Conservation (phyloP, 2,113 vertebrate genomes). For the Mastomys coucha region DNA sequence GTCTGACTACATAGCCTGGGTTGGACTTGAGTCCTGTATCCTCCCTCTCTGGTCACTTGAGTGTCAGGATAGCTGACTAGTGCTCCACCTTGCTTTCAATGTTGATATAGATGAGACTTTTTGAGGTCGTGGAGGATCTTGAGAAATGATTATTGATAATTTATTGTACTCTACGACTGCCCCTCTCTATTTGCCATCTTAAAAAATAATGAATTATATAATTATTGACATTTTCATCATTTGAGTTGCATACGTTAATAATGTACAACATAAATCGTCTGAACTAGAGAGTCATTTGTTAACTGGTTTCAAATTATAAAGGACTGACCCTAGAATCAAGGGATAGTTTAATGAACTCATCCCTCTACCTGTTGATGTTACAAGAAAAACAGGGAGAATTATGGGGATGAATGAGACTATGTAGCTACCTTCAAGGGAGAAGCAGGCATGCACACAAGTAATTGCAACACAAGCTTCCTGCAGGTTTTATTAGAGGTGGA, state of each 20-base stretch:
- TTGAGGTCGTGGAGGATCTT: neutral
- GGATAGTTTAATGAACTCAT: neutral
- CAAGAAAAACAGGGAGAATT: slow-evolving; percentile 20
- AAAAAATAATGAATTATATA: slow-evolving; percentile 51
- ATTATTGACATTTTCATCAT: slow-evolving; percentile 61
- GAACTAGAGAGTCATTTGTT: slow-evolving; percentile 6
- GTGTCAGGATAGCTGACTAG: neutral
- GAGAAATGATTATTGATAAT: slow-evolving; percentile 43
- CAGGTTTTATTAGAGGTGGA: slow-evolving; percentile 55
- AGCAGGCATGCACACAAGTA: slow-evolving; percentile 46
- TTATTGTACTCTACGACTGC: neutral
- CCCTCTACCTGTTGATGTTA: neutral
- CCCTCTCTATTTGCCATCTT: neutral
- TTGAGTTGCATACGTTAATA: slow-evolving; percentile 14
- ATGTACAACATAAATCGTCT: slow-evolving; percentile 8
- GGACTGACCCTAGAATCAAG: neutral
- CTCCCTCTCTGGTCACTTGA: neutral
- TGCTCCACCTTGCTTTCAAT: neutral
- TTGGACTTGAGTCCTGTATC: neutral
- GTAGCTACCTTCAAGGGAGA: slow-evolving; percentile 30
- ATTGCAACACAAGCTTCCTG: slow-evolving; percentile 51
- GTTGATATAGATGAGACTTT: slow-evolving; percentile 28
- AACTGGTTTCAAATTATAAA: slow-evolving; percentile 18
- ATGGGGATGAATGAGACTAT: slow-evolving; percentile 43
- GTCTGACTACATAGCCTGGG: neutral